A percentile compares a stretch with the other conserved stretches of the same genome.
phyloP scores from a whole-genome alignment of 1,140 invertebrate species.

The Pseudobourletiella spinata region DNA sequence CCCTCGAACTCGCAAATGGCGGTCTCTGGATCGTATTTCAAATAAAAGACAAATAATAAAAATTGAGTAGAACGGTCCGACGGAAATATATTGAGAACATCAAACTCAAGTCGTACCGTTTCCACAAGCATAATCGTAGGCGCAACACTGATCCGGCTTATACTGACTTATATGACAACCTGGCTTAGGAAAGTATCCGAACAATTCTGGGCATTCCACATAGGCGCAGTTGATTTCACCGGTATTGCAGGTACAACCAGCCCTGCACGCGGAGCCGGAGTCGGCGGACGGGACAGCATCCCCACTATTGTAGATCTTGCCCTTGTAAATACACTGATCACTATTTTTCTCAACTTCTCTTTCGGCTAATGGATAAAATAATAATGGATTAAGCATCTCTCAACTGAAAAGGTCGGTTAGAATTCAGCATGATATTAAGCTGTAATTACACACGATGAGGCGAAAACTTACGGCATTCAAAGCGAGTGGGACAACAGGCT shows the following conservation, averaged over 20 bases:
- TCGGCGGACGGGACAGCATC: slow-evolving; percentile 29
- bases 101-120: slow-evolving; percentile 21
- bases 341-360: not conserved
- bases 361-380: no score
- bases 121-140: slow-evolving; percentile 25
- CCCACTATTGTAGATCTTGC: slow-evolving; percentile 30
- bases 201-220: slow-evolving; percentile 32
- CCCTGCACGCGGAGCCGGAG: slow-evolving; percentile 22
- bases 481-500: slow-evolving; percentile 37
- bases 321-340: slow-evolving; percentile 32
- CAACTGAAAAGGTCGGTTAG: no score
- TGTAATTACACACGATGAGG: no score
- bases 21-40: not conserved
- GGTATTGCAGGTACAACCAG: slow-evolving; percentile 19
- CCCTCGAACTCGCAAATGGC: slow-evolving; percentile 23
- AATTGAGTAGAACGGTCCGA: no score
- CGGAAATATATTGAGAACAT: no score
- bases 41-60: no score
- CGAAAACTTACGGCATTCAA: slow-evolving; percentile 34
- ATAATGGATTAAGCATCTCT: no score
- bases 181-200: slow-evolving; percentile 27
- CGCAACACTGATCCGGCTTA: slow-evolving; percentile 27
- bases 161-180: slow-evolving; percentile 22
- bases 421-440: no score
- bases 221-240: slow-evolving; percentile 28